Percentiles rank a stretch among this genome's conserved stretches.
These are phyloP conservation scores for Bathynomus jamesi DNA, from an alignment of 1,140 invertebrate genomes.

Conservation along the genomic window DNA sequence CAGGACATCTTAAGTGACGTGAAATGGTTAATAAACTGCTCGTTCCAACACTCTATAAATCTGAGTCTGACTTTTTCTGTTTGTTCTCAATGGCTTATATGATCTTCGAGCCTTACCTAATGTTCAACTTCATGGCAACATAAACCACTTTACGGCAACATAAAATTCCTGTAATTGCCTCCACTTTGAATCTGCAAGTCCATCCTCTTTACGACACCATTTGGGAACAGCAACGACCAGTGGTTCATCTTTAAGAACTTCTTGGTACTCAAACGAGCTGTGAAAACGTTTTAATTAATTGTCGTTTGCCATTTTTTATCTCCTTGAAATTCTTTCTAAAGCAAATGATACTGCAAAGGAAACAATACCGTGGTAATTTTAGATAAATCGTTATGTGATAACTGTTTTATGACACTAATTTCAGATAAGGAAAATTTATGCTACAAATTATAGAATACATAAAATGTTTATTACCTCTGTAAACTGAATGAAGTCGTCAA, in stretches of 20 bases:
- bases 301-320: too few species aligned
- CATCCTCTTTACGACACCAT: not conserved
- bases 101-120: not conserved
- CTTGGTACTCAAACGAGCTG: too few species aligned
- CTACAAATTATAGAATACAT: not conserved
- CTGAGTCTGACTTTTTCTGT: not conserved
- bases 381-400: not conserved
- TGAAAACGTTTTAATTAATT: too few species aligned
- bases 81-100: not conserved
- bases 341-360: too few species aligned
- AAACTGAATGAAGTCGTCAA: not conserved
- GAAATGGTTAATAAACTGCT: not conserved
- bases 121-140: not conserved
- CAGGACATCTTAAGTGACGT: not conserved
- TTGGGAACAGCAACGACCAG: too few species aligned
- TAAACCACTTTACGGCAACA: not conserved
- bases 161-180: not conserved
- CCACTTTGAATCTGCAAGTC: not conserved
- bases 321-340: too few species aligned
- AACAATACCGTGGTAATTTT: not conserved
- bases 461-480: not conserved
- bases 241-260: too few species aligned
- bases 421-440: conserved; percentile 1
- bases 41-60: not conserved
- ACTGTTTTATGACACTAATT: not conserved